phyloP scores from a whole-genome alignment of 2,888 invertebrate genomes.

The Dryobotodes eremita region DNA sequence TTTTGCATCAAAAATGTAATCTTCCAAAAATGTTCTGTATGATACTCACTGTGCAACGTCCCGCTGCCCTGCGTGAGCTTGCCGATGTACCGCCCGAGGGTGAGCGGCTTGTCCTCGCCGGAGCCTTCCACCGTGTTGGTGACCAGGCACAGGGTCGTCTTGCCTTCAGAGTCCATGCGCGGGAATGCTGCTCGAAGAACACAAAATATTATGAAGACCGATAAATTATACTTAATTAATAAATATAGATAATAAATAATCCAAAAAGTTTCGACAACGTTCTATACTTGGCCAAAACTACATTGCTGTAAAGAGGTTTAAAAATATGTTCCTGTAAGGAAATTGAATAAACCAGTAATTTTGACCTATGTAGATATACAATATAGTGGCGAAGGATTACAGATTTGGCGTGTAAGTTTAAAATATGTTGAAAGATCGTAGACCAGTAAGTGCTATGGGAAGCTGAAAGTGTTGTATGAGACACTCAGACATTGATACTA shows the following conservation, averaged over 20 bases:
- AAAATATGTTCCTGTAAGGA: background rate
- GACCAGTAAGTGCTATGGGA: background rate
- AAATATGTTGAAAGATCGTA: too few relatives aligned
- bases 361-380: too few relatives aligned
- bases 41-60: conserved; percentile 91
- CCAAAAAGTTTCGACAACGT: background rate
- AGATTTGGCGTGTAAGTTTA: too few relatives aligned
- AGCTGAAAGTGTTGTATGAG: background rate
- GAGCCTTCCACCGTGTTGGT: conserved; percentile 91
- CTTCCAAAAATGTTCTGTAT: background rate
- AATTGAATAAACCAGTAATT: background rate
- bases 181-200: conserved; percentile 93
- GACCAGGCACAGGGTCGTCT: conserved; percentile 96
- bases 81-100: conserved; percentile 95
- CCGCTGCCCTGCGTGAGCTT: conserved; percentile 95
- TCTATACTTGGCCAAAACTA: background rate
- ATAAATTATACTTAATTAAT: background rate
- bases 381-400: too few relatives aligned
- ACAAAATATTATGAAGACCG: background rate
- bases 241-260: background rate
- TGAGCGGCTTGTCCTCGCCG: conserved; percentile 93
- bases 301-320: background rate
- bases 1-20: background rate
- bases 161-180: conserved; percentile 96
- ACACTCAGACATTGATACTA: background rate